Percentiles rank a stretch among this genome's conserved stretches.
Conservation (phyloP, 2,888 invertebrate species). For the Lithosia quadra region DNA sequence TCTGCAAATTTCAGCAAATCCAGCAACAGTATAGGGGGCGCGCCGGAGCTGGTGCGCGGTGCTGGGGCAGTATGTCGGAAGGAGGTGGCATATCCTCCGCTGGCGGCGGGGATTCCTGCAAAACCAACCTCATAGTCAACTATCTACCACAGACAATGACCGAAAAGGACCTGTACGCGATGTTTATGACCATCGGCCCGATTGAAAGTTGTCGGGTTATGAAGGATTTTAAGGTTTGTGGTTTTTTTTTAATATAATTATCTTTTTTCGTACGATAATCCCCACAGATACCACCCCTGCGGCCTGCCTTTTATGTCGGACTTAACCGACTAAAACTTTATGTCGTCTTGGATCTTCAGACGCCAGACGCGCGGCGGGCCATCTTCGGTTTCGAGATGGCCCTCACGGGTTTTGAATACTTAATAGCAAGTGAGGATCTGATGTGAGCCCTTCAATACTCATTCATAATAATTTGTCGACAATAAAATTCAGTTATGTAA, state of each 20-base stretch:
- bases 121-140: constrained; percentile 97
- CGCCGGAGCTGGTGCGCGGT: constrained; percentile 66
- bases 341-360: too few species aligned
- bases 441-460: too few species aligned
- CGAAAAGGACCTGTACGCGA: constrained; percentile 95
- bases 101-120: constrained; percentile 80
- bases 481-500: too few species aligned
- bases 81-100: constrained; percentile 79
- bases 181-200: constrained; percentile 95
- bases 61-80: constrained; percentile 84
- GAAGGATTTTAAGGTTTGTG: constrained; percentile 93
- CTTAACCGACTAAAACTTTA: too few species aligned
- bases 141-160: constrained; percentile 98
- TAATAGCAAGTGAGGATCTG: too few species aligned
- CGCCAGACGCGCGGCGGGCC: too few species aligned
- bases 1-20: constrained; percentile 74
- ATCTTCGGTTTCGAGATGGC: too few species aligned
- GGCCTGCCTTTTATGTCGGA: too few species aligned
- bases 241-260: not conserved
- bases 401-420: too few species aligned
- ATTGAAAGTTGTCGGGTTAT: constrained; percentile 96
- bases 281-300: too few species aligned
- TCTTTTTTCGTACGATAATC: not conserved
- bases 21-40: constrained; percentile 81
- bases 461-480: too few species aligned